Evolutionary conservation across 92 coral and sea anemone genomes (phyloP).

Genomic region (Porites rus): DNA sequence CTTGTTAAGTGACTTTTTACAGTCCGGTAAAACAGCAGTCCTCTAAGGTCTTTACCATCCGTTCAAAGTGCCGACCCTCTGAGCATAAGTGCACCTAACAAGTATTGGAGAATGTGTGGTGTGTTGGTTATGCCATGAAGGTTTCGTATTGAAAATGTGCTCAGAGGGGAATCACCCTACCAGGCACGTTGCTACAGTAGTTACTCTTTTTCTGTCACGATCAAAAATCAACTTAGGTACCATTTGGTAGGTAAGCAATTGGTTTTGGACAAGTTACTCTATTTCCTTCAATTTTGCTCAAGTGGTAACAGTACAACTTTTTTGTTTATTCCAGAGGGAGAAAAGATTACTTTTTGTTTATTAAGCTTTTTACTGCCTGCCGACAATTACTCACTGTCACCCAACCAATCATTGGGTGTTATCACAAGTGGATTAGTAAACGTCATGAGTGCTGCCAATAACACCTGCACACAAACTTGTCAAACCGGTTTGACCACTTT

Average conservation of each 20-base stretch:
- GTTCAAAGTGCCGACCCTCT: too few relatives aligned
- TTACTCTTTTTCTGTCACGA: background rate
- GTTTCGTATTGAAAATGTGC: background rate
- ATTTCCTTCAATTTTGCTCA: constrained; percentile 9
- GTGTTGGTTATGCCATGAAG: too few relatives aligned
- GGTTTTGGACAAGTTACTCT: constrained; percentile 4
- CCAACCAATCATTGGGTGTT: constrained; percentile 84
- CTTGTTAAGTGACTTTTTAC: too few relatives aligned
- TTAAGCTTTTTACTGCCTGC: constrained; percentile 84
- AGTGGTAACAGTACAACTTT: constrained; percentile 38
- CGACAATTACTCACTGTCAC: constrained; percentile 79
- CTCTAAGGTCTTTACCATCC: too few relatives aligned
- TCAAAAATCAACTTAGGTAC: background rate
- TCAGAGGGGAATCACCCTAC: constrained; percentile 50
- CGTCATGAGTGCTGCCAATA: constrained; percentile 91
- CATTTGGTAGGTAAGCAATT: background rate
- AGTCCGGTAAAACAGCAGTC: too few relatives aligned
- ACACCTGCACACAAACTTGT: constrained; percentile 98
- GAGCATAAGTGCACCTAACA: too few relatives aligned
- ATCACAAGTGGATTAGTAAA: constrained; percentile 82
- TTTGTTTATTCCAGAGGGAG: constrained; percentile 43
- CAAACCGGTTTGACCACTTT: constrained; percentile 89
- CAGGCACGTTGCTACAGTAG: background rate
- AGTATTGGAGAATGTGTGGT: too few relatives aligned
- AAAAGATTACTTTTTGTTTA: constrained; percentile 81